phyloP scores from a whole-genome alignment of 2,888 invertebrate genomes.

The Ceramica pisi region DNA sequence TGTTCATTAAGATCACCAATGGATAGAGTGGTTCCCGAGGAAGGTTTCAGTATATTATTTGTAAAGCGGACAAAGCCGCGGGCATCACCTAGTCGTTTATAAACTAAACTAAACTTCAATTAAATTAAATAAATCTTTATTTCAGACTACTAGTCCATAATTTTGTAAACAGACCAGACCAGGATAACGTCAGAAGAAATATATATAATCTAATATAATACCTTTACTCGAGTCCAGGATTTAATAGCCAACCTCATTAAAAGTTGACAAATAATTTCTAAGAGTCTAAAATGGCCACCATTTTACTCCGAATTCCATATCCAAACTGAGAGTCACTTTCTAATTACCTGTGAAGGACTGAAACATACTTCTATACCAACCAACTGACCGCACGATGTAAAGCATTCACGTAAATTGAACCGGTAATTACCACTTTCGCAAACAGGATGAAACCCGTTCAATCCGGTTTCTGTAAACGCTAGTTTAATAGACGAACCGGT shows the following conservation, averaged over 20 bases:
- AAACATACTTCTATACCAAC: constrained; percentile 44
- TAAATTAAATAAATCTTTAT: no score
- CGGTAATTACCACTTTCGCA: constrained; percentile 72
- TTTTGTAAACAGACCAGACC: no score
- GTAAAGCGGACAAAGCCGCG: no score
- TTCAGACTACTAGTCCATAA: no score
- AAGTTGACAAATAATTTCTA: constrained; percentile 6
- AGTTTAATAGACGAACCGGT: constrained; percentile 60
- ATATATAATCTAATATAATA: background rate
- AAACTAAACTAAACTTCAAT: no score
- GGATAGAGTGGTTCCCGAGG: no score
- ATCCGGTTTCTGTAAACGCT: constrained; percentile 64
- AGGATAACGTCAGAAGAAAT: background rate
- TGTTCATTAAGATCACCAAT: no score
- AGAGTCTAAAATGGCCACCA: constrained; percentile 20
- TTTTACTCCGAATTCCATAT: constrained; percentile 20
- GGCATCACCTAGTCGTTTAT: no score
- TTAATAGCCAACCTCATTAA: constrained; percentile 1
- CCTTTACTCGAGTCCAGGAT: background rate
- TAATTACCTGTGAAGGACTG: constrained; percentile 47
- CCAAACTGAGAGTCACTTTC: constrained; percentile 19
- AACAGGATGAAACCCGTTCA: constrained; percentile 69
- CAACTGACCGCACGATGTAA: constrained; percentile 51
- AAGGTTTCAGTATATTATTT: no score
- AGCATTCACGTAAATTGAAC: constrained; percentile 66